Conservation (phyloP, 2,797 vertebrate species). For the Spinus olivaceus region DNA sequence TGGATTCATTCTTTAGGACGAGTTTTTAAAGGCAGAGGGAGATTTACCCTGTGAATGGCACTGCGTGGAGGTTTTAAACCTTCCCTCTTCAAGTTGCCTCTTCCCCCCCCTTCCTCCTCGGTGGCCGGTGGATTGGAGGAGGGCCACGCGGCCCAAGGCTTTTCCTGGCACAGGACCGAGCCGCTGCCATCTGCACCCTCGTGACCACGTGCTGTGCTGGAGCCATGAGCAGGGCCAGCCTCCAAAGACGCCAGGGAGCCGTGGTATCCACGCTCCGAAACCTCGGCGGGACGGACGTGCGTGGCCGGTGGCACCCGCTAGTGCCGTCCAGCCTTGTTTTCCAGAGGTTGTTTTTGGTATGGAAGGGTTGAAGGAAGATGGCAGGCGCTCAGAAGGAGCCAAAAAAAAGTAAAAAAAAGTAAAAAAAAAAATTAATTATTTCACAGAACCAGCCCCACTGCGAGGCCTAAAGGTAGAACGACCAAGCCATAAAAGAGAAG, state of each 20-base stretch:
- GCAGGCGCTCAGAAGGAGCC: background rate
- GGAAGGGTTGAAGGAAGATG: background rate
- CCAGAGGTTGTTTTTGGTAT: background rate
- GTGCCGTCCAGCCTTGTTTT: background rate
- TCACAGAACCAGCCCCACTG: background rate
- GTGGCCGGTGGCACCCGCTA: background rate
- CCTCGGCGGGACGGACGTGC: background rate
- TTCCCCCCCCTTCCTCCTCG: background rate
- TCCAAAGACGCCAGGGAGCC: background rate
- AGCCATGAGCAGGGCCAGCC: conserved; percentile 43
- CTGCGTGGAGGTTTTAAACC: background rate
- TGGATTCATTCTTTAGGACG: background rate
- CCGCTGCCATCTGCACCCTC: conserved; percentile 37
- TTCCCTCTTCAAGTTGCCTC: background rate
- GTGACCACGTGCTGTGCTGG: conserved; percentile 62
- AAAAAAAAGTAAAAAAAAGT: background rate
- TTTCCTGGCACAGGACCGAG: conserved; percentile 50
- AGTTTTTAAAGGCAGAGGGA: background rate
- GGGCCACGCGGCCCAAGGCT: conserved; percentile 22
- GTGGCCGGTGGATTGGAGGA: conserved; percentile 37
- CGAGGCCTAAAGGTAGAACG: background rate
- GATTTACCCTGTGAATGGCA: background rate
- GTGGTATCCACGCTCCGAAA: background rate
- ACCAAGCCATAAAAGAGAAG: background rate
- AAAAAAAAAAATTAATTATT: background rate